Evolutionary conservation across 1,140 invertebrate species (phyloP).

Genomic region (Aphelenchoides fujianensis): DNA sequence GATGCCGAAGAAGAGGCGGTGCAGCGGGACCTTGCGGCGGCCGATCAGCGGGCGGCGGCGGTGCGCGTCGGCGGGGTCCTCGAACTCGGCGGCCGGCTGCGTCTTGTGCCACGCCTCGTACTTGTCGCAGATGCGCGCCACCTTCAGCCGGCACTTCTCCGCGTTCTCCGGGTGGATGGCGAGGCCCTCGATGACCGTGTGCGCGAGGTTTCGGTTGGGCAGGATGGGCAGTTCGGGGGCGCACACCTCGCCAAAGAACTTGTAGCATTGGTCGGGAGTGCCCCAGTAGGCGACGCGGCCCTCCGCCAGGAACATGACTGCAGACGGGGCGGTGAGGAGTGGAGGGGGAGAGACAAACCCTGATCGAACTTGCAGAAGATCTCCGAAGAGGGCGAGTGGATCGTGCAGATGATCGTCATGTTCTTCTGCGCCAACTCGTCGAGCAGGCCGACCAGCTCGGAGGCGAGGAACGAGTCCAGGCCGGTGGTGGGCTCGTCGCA

Average conservation of each 20-base stretch:
- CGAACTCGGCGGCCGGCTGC: not conserved
- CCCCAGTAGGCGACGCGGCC: constrained; percentile 62
- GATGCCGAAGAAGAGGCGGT: constrained; percentile 5
- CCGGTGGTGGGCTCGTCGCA: constrained; percentile 80
- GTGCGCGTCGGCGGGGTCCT: not conserved
- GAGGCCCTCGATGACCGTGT: constrained; percentile 71
- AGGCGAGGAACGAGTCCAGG: constrained; percentile 76
- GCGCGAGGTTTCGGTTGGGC: constrained; percentile 70
- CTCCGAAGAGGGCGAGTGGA: constrained; percentile 81
- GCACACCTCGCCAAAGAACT: constrained; percentile 40
- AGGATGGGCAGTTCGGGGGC: constrained; percentile 71
- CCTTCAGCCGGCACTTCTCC: constrained; percentile 44
- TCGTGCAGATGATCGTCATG: constrained; percentile 76
- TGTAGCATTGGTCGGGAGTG: constrained; percentile 37
- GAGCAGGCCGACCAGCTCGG: constrained; percentile 71
- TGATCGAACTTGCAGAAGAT: constrained; percentile 78
- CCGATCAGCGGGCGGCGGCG: not conserved
- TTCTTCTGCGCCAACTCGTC: constrained; percentile 61
- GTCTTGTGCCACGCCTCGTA: constrained; percentile 2
- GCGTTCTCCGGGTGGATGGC: constrained; percentile 66
- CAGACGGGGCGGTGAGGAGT: not conserved
- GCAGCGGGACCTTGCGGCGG: not conserved
- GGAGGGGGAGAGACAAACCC: constrained; percentile 64
- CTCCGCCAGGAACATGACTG: constrained; percentile 63
- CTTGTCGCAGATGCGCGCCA: constrained; percentile 45